Percentiles rank a stretch among this genome's conserved stretches.
These are phyloP conservation scores for Dicerorhinus sumatrensis DNA, from an alignment of 2,113 vertebrate genomes.

Conservation along the genomic window DNA sequence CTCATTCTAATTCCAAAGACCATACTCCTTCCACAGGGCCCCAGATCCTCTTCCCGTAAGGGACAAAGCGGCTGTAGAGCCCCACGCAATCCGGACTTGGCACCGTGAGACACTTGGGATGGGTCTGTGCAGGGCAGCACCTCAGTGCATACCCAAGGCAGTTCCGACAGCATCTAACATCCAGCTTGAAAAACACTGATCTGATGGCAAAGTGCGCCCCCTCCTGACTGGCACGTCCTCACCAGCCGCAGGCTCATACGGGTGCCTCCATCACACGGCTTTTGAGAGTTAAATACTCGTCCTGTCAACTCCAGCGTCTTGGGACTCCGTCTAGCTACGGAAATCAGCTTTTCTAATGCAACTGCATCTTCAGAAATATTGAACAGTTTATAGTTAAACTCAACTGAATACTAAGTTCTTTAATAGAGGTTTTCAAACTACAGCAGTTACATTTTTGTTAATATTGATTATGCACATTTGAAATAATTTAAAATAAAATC, in stretches of 20 bases:
- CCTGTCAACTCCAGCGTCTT: neutral
- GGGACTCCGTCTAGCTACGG: neutral
- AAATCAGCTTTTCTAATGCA: neutral
- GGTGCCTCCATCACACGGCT: neutral
- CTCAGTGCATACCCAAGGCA: neutral
- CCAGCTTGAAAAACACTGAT: neutral
- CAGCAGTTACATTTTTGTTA: neutral
- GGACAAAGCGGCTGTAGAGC: neutral
- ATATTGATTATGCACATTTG: neutral
- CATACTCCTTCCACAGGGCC: neutral
- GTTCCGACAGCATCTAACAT: neutral
- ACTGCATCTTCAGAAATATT: neutral
- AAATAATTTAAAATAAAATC: neutral
- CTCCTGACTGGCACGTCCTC: constrained; percentile 55
- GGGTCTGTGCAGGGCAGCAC: neutral
- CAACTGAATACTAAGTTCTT: neutral
- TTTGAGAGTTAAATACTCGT: neutral
- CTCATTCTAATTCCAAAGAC: neutral
- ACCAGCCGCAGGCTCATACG: neutral
- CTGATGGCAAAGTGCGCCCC: constrained; percentile 57
- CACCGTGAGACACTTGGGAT: neutral
- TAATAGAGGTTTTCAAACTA: constrained; percentile 1
- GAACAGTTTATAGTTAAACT: neutral
- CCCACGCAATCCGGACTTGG: neutral
- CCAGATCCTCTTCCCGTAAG: neutral